Percentiles rank a stretch among this genome's conserved stretches.
Conservation (phyloP, 1,140 invertebrate species). For the Brachionus asplanchnoidis region DNA sequence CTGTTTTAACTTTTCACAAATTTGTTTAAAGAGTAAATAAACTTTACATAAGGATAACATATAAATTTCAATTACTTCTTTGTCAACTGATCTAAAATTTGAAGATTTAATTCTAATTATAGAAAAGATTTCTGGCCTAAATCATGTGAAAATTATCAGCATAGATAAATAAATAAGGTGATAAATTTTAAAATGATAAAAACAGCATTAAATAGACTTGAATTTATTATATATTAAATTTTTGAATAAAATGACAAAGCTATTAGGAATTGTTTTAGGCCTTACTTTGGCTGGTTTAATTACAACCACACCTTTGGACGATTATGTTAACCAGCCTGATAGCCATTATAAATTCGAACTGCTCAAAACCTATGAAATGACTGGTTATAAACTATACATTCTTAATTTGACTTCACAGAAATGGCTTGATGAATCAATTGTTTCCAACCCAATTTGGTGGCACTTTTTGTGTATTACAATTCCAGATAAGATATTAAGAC, state of each 20-base stretch:
- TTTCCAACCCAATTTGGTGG: conserved; percentile 50
- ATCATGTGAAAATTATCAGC: background rate
- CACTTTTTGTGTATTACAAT: conserved; percentile 49
- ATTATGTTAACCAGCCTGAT: conserved; percentile 41
- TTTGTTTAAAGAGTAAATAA: too few relatives aligned
- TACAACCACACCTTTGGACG: conserved; percentile 35
- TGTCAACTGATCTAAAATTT: background rate
- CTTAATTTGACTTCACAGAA: conserved; percentile 51
- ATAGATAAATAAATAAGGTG: background rate
- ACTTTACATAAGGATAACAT: too few relatives aligned
- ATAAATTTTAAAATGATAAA: background rate
- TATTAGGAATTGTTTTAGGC: background rate
- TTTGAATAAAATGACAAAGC: background rate
- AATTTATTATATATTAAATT: background rate
- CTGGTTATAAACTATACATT: conserved; percentile 46
- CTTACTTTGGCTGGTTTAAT: background rate
- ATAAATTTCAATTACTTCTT: too few relatives aligned
- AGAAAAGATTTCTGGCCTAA: background rate
- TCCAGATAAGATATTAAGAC: conserved; percentile 46
- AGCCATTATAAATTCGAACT: conserved; percentile 40
- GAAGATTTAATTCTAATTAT: background rate
- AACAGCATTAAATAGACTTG: background rate
- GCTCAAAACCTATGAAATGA: conserved; percentile 44
- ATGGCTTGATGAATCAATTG: conserved; percentile 47
- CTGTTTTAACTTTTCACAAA: too few relatives aligned